Percentiles rank a stretch among this genome's conserved stretches.
Evolutionary conservation across 2,113 vertebrate species (phyloP).

Genomic region (Sebastes fasciatus): DNA sequence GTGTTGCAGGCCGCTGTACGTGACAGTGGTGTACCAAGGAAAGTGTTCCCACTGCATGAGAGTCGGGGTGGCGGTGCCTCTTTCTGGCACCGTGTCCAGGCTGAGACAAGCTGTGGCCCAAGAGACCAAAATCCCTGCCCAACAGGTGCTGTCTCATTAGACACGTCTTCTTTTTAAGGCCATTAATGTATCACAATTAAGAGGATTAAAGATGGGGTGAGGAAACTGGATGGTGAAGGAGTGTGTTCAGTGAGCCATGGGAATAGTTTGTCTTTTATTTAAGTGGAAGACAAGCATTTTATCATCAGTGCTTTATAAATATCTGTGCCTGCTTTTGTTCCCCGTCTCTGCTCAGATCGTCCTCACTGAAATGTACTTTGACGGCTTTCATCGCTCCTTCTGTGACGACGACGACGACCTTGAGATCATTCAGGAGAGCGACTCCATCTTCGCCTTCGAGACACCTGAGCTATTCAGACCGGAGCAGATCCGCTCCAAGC

Average conservation of each 20-base stretch:
- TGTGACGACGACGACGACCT: slow-evolving; percentile 94
- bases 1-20: slow-evolving; percentile 90
- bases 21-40: slow-evolving; percentile 97
- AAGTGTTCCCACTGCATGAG: slow-evolving; percentile 98
- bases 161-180: neutral
- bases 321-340: slow-evolving; percentile 5
- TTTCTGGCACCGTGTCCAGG: slow-evolving; percentile 92
- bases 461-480: slow-evolving; percentile 95
- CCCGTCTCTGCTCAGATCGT: slow-evolving; percentile 87
- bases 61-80: slow-evolving; percentile 94
- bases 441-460: slow-evolving; percentile 98
- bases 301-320: neutral
- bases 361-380: slow-evolving; percentile 98
- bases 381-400: slow-evolving; percentile 98
- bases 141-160: slow-evolving; percentile 87
- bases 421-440: slow-evolving; percentile 96
- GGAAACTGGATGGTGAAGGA: neutral
- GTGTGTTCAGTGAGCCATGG: neutral
- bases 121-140: slow-evolving; percentile 96
- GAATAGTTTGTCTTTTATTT: slow-evolving; percentile 2
- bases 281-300: neutral
- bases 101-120: slow-evolving; percentile 93
- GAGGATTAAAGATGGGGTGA: slow-evolving; percentile 2
- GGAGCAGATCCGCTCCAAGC: slow-evolving; percentile 94
- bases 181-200: neutral